Conservation (phyloP, 2,888 invertebrate genomes). For the Philopedon plagiatum region DNA sequence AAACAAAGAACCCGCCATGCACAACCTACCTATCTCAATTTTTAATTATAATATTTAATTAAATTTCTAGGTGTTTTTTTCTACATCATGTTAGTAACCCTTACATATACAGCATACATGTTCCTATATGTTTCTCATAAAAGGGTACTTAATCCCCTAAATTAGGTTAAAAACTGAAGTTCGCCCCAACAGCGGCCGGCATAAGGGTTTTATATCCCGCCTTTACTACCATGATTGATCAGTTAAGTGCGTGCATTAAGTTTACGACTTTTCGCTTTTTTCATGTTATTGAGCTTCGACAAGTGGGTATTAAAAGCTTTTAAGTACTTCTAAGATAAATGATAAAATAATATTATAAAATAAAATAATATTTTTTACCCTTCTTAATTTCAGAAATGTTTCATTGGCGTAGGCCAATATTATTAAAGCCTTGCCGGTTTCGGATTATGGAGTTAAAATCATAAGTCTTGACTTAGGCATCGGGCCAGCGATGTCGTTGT, state of each 20-base stretch:
- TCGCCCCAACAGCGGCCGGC: not conserved
- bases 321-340: not conserved
- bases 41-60: too few relatives aligned
- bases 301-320: constrained; percentile 10
- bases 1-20: too few relatives aligned
- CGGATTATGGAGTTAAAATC: too few relatives aligned
- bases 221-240: constrained; percentile 37
- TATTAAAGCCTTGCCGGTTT: too few relatives aligned
- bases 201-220: constrained; percentile 10
- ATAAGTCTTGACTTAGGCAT: too few relatives aligned
- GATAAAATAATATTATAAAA: too few relatives aligned
- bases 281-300: constrained; percentile 2
- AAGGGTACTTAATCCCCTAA: not conserved
- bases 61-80: too few relatives aligned
- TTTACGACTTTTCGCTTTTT: constrained; percentile 21
- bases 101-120: not conserved
- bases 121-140: not conserved
- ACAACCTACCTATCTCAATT: too few relatives aligned
- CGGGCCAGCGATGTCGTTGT: too few relatives aligned
- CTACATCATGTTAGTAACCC: not conserved
- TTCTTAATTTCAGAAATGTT: too few relatives aligned
- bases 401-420: too few relatives aligned
- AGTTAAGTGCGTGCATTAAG: constrained; percentile 36
- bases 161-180: not conserved
- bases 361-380: too few relatives aligned